Base-by-base conservation (phyloP, 1,140 invertebrate species). In the Sesamia nonagrioides region DNA sequence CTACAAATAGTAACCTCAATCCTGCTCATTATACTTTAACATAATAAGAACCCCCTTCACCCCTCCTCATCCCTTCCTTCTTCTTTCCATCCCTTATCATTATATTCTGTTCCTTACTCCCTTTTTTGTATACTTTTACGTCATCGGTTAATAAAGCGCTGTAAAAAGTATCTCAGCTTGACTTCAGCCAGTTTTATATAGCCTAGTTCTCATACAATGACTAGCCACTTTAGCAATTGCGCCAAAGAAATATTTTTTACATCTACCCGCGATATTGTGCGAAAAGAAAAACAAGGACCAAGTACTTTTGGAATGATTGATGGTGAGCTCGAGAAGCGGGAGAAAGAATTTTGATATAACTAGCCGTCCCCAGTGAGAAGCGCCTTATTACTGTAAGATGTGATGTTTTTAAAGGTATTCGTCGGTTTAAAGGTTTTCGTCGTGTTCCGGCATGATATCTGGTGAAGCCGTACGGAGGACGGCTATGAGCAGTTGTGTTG, bases 291-390 rank as follows among this genome's bases (percentile, higher is more conserved):
- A 74, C 72, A 74, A 74, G 72, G 61, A 18, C 33, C 17, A 9
- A 27, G 72, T 74, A 60, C 54, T 56, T 60, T 15, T 74, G 37
- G 58, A 58, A 74, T 74, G 72, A 74, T 74, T 74, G 54, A 74
- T 74, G 72, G 60, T 60, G 18, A 54, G 6, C n/a, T 42, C n/a
- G 21, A 66, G 61, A 17, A 66, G 61, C 61, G 6, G 27, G 35
- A 35, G 21, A 72, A 58, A 35, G 18, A 45, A 74, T 60, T 74
- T 45, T 45, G 52, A 21, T 56, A 45, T 45, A 60, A 54, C 54
- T 60, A 60, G 54, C 72, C 18, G 33, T 60, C 56, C 72, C 56
- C 5, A 40, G 72, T 7, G 56, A 54, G 50, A 21, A 71, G 35
- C n/a, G 45, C 50, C 66, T 54, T 60, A 58, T 74, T 74, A 74